Evolutionary conservation across 1,140 invertebrate species (phyloP).

Genomic region (Leptoteleia sp.): DNA sequence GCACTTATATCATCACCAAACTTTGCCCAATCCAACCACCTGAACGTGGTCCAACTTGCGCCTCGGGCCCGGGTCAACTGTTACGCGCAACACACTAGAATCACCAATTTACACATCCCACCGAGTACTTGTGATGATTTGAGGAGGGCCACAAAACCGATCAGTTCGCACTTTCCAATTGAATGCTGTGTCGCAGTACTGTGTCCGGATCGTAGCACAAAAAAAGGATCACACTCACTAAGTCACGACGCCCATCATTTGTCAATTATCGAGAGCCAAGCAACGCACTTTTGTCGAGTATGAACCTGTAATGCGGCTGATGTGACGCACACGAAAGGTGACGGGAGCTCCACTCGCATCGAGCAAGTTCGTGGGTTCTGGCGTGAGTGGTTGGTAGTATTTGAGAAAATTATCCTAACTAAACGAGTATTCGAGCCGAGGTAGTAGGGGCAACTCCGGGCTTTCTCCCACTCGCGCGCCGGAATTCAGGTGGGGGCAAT

Average conservation of each 20-base stretch:
- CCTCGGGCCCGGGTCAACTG: too few species aligned
- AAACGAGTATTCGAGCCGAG: slow-evolving; percentile 72
- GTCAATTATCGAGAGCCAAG: slow-evolving; percentile 27
- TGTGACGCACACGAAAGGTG: slow-evolving; percentile 49
- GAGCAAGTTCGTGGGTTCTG: slow-evolving; percentile 74
- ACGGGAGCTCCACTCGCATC: slow-evolving; percentile 54
- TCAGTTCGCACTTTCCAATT: slow-evolving; percentile 11
- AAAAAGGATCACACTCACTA: slow-evolving; percentile 39
- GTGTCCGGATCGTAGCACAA: slow-evolving; percentile 39
- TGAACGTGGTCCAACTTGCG: too few species aligned
- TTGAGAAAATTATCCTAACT: slow-evolving; percentile 81
- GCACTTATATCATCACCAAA: slow-evolving; percentile 16
- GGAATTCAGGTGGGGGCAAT: slow-evolving; percentile 57
- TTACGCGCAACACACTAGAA: slow-evolving; percentile 9
- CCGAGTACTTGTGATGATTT: background rate
- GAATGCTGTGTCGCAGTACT: slow-evolving; percentile 21
- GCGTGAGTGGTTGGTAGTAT: slow-evolving; percentile 79
- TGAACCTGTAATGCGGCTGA: slow-evolving; percentile 32
- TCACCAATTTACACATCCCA: slow-evolving; percentile 33
- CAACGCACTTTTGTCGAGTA: slow-evolving; percentile 41
- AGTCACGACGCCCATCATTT: slow-evolving; percentile 45
- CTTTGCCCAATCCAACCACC: too few species aligned
- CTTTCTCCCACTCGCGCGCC: slow-evolving; percentile 33
- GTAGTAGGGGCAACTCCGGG: slow-evolving; percentile 61
- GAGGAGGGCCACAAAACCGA: background rate